Evolutionary conservation across 2,113 vertebrate species (phyloP), one percentile per base, ranked within the genome.

Genomic region (Lophotis ruficrista): DNA sequence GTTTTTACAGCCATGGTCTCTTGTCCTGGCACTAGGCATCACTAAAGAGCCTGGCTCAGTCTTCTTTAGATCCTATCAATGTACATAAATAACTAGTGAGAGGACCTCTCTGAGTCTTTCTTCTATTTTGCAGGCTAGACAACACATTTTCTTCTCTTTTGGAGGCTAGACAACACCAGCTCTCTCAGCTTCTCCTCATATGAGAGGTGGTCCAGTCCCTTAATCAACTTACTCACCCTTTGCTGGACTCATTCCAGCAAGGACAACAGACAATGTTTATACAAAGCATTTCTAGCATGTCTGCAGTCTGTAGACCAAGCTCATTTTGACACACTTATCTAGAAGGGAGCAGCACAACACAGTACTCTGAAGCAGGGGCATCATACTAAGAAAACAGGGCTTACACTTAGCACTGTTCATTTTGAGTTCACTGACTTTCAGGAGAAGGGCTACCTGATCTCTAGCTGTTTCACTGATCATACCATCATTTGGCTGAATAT

Each of bases 1-100:
- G 28, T 43, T 76, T 73, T 73, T 7, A 48, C 0, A 1, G 21
- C 0, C 2, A 23, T 3, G 66, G 56, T 47, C 45, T 81, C 54
- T 69, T 69, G 35, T 61, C 38, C 53, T 76, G 48, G 28, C 64
- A 62, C 38, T 14, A 31, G 43, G 28, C 27, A 80, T 6, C 28
- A 30, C 45, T 30, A 61, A 61, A 89, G 38, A 69, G 30, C 35
- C 38, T 70, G 11, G 20, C 33, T 62, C 50, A 21, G 28, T 7
- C 37, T 70, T 88, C 87, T 89, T 62, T 18, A 89, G 48, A 31
- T 48, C 23, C 47, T 47, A 37, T 14, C 38, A 70, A 24, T 13
- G 9, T 47, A 65, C 12, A 19, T 10, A 27, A 78, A 89, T 2
- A 79, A 8, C 24, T 79, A 11, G 4, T 48, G n/a, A 79, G 50